These are phyloP conservation scores for Cryptus armator DNA, from an alignment of 2,888 invertebrate genomes.

Conservation along the genomic window DNA sequence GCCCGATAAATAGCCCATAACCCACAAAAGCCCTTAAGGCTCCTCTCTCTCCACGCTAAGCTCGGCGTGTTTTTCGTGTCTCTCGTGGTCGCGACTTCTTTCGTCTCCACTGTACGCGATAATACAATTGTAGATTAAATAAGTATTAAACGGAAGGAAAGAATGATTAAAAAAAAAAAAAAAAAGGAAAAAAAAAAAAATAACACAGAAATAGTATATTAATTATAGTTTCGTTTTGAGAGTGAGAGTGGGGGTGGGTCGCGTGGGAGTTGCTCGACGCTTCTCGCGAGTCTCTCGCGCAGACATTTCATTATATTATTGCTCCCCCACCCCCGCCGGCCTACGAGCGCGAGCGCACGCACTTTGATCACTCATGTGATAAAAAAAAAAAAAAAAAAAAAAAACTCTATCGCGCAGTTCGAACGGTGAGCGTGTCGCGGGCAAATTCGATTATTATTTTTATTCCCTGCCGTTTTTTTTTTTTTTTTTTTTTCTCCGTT, in stretches of 20 bases:
- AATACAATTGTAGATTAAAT: constrained; percentile 51
- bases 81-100: constrained; percentile 44
- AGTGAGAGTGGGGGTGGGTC: constrained; percentile 19
- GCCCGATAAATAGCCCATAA: constrained; percentile 40
- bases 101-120: constrained; percentile 51
- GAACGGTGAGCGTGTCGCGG: neutral
- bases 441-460: constrained; percentile 27
- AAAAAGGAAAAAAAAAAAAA: constrained; percentile 13
- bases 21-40: constrained; percentile 41
- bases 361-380: constrained; percentile 8
- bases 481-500: constrained; percentile 19
- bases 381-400: constrained; percentile 16
- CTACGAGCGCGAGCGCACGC: neutral
- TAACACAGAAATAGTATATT: constrained; percentile 42
- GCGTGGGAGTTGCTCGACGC: constrained; percentile 1
- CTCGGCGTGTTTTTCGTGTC: constrained; percentile 36
- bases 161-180: constrained; percentile 14
- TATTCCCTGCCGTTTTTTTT: constrained; percentile 16
- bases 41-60: constrained; percentile 24
- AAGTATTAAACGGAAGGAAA: constrained; percentile 43
- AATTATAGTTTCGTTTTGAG: constrained; percentile 45
- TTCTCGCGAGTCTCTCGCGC: constrained; percentile 15
- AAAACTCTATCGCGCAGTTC: neutral
- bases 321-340: neutral
- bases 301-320: constrained; percentile 4